phyloP scores from a whole-genome alignment of 2,888 invertebrate species.

The Tolmerus cingulatus region DNA sequence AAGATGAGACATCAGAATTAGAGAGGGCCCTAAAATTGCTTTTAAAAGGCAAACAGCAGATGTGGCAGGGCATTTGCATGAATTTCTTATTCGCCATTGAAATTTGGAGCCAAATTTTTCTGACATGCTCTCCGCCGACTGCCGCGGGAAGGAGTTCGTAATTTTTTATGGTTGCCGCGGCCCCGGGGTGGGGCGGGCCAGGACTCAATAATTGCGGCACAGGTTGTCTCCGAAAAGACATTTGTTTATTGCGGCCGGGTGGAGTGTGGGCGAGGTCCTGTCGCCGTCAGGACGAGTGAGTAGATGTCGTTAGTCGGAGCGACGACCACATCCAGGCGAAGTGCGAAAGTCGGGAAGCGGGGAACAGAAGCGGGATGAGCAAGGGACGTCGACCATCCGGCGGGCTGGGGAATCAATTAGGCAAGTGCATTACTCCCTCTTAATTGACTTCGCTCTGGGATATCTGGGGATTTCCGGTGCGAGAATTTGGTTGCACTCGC shows the following conservation, averaged over 20 bases:
- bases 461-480: background rate
- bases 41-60: constrained; percentile 49
- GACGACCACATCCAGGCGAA: background rate
- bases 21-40: constrained; percentile 49
- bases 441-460: constrained; percentile 3
- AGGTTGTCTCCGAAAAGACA: constrained; percentile 18
- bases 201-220: constrained; percentile 21
- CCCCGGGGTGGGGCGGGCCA: background rate
- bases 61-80: constrained; percentile 49
- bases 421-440: constrained; percentile 16
- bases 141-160: background rate
- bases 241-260: background rate
- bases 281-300: background rate
- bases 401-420: constrained; percentile 1
- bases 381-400: background rate
- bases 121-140: constrained; percentile 44
- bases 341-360: background rate
- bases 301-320: background rate
- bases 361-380: background rate
- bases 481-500: background rate
- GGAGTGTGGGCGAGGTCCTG: background rate
- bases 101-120: constrained; percentile 48
- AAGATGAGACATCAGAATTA: constrained; percentile 50
- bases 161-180: constrained; percentile 5
- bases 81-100: constrained; percentile 49